These are phyloP conservation scores for Forbesichthys agassizii DNA, from an alignment of 2,113 vertebrate genomes.

Conservation along the genomic window DNA sequence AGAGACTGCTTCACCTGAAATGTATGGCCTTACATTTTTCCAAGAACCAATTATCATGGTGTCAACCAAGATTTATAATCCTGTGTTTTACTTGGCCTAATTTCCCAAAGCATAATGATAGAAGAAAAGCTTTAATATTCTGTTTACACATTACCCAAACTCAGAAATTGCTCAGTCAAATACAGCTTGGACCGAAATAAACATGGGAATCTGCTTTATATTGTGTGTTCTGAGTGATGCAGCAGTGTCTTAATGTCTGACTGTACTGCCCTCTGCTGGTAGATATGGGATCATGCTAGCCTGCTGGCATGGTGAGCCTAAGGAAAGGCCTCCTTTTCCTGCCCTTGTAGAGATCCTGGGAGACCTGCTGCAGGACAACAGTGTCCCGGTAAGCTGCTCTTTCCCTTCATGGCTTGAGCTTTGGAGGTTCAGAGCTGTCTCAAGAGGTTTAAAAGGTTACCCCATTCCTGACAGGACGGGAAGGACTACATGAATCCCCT, in stretches of 20 bases:
- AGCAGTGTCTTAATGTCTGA: constrained; percentile 23
- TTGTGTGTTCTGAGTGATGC: not conserved
- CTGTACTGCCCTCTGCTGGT: constrained; percentile 62
- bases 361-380: constrained; percentile 89
- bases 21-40: constrained; percentile 73
- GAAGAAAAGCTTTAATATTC: not conserved
- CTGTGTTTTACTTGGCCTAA: constrained; percentile 4
- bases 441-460: not conserved
- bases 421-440: not conserved
- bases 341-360: constrained; percentile 92
- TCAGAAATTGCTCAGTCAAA: not conserved
- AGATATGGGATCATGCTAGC: constrained; percentile 96
- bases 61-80: not conserved
- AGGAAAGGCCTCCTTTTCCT: constrained; percentile 88
- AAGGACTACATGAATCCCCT: constrained; percentile 81
- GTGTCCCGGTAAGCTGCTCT: constrained; percentile 80
- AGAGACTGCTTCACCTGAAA: constrained; percentile 92
- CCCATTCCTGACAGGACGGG: constrained; percentile 75
- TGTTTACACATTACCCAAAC: not conserved
- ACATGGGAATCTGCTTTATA: not conserved
- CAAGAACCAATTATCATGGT: not conserved
- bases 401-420: not conserved
- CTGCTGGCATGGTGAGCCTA: constrained; percentile 95
- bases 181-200: too few relatives aligned
- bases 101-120: not conserved